Base-by-base conservation (phyloP, 1,140 invertebrate species). In the Camponotus pennsylvanicus region DNA sequence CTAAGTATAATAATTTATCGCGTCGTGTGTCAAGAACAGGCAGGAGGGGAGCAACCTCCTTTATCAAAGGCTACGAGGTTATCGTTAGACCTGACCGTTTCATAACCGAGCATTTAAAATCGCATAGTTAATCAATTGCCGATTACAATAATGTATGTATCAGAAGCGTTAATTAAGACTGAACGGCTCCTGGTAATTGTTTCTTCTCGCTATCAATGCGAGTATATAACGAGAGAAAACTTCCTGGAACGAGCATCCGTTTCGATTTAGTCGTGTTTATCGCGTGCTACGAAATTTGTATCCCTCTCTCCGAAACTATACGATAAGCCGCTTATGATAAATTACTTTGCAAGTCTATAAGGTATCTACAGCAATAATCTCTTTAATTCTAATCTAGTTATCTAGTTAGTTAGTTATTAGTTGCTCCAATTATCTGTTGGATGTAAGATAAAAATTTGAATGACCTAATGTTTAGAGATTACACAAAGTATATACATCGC, bases 41-140 rank as follows among this genome's bases (percentile, higher is more conserved):
- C 21, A 49, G 6, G 49, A 45, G 34, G 21, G 37, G 8, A 71
- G n/a, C 9, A 76, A 21, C 15, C 15, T 73, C 34, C 37, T 84
- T 86, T 71, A 82, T 89, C 87, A 27, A 27, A 27, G 45, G 32
- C 18, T 52, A 77, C n/a, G 61, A 45, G 85, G 87, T 90, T 90
- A 89, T 90, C 88, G 32, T 6, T n/a, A 13, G 34, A 57, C 27
- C 5, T 3, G 52, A 73, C 57, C 76, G 59, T 32, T 78, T 66
- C 66, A 77, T 85, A 69, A 85, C 52, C 75, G 21, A 21, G 15
- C 63, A 21, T 79, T 76, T 87, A 88, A 87, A 87, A 61, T 61
- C 59, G 55, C 45, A 42, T 57, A 59, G 76, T 90, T 84, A 87
- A 90, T 84, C 78, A 84, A 76, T 79, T 70, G 21, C 67, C 63